phyloP scores from a whole-genome alignment of 2,888 invertebrate species.

The Arge pagana region DNA sequence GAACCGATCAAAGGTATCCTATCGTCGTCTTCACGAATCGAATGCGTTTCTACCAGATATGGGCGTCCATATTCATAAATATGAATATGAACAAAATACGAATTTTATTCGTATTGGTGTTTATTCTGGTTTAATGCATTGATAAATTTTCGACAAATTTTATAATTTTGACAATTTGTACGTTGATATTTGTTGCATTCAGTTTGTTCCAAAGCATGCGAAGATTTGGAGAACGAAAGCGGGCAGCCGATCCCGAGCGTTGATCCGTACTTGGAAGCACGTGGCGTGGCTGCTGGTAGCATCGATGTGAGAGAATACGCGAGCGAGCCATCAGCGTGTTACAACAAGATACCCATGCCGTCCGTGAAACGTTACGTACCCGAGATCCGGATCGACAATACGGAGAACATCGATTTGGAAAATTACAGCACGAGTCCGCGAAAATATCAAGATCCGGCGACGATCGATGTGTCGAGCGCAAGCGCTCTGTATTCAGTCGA shows the following conservation, averaged over 20 bases:
- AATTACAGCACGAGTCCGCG: slow-evolving; percentile 60
- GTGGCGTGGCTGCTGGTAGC: slow-evolving; percentile 47
- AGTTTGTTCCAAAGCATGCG: slow-evolving; percentile 69
- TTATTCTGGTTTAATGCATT: too few relatives aligned
- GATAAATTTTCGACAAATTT: slow-evolving; percentile 3
- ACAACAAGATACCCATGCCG: slow-evolving; percentile 14
- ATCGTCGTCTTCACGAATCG: too few relatives aligned
- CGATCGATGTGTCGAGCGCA: too few relatives aligned
- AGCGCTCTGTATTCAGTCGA: slow-evolving; percentile 30
- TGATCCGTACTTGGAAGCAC: slow-evolving; percentile 39
- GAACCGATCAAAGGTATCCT: slow-evolving; percentile 52
- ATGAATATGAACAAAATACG: too few relatives aligned
- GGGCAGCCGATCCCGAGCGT: slow-evolving; percentile 53
- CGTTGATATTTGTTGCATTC: too few relatives aligned
- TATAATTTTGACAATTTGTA: slow-evolving; percentile 34
- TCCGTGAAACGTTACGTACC: slow-evolving; percentile 39
- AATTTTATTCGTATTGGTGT: too few relatives aligned
- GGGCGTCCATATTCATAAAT: too few relatives aligned
- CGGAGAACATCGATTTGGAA: slow-evolving; percentile 58
- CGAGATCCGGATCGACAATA: slow-evolving; percentile 47
- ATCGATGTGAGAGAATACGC: slow-evolving; percentile 51
- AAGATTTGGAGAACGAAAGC: slow-evolving; percentile 68
- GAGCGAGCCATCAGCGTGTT: slow-evolving; percentile 38
- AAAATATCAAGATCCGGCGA: slow-evolving; percentile 57
- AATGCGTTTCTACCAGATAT: too few relatives aligned